These are phyloP conservation scores for Drosophila albomicans DNA, from an alignment of 1,140 invertebrate genomes.

Conservation along the genomic window DNA sequence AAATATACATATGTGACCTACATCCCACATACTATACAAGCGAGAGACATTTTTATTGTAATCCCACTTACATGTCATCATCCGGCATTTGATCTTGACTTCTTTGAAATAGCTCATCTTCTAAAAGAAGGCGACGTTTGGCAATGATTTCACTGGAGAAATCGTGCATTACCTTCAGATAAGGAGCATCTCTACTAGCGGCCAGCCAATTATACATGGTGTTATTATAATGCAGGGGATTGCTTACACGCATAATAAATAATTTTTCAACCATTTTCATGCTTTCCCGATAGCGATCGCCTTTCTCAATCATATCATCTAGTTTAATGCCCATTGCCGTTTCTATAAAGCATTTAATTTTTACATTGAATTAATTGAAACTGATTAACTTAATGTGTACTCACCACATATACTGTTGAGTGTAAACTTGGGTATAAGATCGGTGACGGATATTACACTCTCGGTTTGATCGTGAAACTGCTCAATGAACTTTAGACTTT, in stretches of 20 bases:
- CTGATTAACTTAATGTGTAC: background rate
- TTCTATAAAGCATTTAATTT: conserved; percentile 85
- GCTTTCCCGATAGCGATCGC: conserved; percentile 68
- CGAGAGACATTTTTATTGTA: background rate
- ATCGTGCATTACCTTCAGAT: conserved; percentile 54
- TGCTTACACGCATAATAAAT: conserved; percentile 60
- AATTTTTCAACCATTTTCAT: conserved; percentile 65
- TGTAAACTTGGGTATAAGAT: conserved; percentile 88
- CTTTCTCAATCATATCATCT: conserved; percentile 67
- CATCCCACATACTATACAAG: background rate
- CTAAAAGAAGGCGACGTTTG: conserved; percentile 60
- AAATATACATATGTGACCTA: background rate
- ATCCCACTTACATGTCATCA: conserved; percentile 51
- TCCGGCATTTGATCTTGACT: conserved; percentile 50
- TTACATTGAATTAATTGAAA: background rate
- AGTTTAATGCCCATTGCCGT: conserved; percentile 91
- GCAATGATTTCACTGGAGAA: conserved; percentile 75
- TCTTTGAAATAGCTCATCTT: conserved; percentile 50
- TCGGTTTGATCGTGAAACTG: conserved; percentile 43
- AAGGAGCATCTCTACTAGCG: conserved; percentile 44
- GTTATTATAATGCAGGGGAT: conserved; percentile 61
- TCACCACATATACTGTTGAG: conserved; percentile 92
- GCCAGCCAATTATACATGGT: conserved; percentile 55
- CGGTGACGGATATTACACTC: conserved; percentile 47
- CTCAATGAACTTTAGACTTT: conserved; percentile 78